A percentile compares a stretch with the other conserved stretches of the same genome.
Evolutionary conservation across 2,113 vertebrate species (phyloP).

Genomic region (Mustela lutreola): DNA sequence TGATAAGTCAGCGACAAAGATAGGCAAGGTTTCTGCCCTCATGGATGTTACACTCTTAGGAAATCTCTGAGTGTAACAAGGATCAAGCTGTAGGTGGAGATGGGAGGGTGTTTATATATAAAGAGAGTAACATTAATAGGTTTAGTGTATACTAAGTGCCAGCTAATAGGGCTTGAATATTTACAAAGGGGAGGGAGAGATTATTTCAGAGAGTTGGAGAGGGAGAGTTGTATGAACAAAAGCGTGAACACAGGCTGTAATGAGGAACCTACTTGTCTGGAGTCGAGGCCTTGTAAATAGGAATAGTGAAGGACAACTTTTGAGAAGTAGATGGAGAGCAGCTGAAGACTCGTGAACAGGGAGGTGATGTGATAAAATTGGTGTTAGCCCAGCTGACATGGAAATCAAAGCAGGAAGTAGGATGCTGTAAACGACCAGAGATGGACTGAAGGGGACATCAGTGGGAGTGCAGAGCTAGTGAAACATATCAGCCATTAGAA

Average conservation of each 20-base stretch:
- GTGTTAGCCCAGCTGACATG: background rate
- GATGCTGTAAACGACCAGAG: background rate
- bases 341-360: background rate
- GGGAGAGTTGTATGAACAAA: constrained; percentile 11
- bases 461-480: constrained; percentile 1
- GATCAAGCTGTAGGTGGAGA: background rate
- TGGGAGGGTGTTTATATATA: background rate
- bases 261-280: background rate
- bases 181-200: background rate
- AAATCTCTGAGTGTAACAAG: background rate
- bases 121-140: background rate
- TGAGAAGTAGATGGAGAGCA: background rate
- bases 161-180: constrained; percentile 1
- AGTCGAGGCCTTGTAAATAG: background rate
- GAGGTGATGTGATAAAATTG: background rate
- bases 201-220: background rate
- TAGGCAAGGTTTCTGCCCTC: background rate
- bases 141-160: background rate
- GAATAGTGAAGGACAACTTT: background rate
- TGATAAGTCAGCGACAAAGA: constrained; percentile 24
- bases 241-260: background rate
- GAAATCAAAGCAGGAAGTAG: constrained; percentile 14
- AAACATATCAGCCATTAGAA: background rate
- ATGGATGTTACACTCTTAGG: background rate
- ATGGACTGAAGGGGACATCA: background rate